phyloP scores from a whole-genome alignment of 2,888 invertebrate genomes.

The Dyspetes luteomarginatus region DNA sequence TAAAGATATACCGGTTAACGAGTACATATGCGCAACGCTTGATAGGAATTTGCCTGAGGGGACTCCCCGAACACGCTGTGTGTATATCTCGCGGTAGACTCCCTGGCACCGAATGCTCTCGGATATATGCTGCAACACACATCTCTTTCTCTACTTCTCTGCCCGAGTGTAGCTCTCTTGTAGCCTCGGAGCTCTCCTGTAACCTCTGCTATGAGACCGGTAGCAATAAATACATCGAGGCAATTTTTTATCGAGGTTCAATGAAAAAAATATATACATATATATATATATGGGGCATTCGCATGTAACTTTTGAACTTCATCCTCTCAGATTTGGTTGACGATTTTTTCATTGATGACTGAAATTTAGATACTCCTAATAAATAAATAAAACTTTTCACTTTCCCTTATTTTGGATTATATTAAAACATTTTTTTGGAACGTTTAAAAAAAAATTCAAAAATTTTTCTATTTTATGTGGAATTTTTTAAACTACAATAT shows the following conservation, averaged over 20 bases:
- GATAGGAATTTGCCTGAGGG: slow-evolving; percentile 67
- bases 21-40: slow-evolving; percentile 62
- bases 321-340: too few species aligned
- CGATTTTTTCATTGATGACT: too few species aligned
- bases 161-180: neutral
- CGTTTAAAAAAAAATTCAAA: too few species aligned
- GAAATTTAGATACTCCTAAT: too few species aligned
- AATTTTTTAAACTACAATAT: too few species aligned
- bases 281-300: too few species aligned
- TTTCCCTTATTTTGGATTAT: too few species aligned
- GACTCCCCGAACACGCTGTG: slow-evolving; percentile 52
- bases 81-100: slow-evolving; percentile 71
- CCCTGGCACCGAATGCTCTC: slow-evolving; percentile 77
- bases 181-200: slow-evolving; percentile 5
- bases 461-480: too few species aligned
- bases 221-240: slow-evolving; percentile 15
- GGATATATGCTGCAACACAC: slow-evolving; percentile 73
- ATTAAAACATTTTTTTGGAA: too few species aligned
- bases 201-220: slow-evolving; percentile 13
- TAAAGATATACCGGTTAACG: slow-evolving; percentile 61
- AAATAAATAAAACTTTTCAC: too few species aligned
- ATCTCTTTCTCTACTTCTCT: slow-evolving; percentile 14
- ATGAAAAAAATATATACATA: neutral
- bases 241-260: neutral
- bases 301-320: too few species aligned